Evolutionary conservation across 2,113 vertebrate species (phyloP).

Genomic region (Varanus salvator): DNA sequence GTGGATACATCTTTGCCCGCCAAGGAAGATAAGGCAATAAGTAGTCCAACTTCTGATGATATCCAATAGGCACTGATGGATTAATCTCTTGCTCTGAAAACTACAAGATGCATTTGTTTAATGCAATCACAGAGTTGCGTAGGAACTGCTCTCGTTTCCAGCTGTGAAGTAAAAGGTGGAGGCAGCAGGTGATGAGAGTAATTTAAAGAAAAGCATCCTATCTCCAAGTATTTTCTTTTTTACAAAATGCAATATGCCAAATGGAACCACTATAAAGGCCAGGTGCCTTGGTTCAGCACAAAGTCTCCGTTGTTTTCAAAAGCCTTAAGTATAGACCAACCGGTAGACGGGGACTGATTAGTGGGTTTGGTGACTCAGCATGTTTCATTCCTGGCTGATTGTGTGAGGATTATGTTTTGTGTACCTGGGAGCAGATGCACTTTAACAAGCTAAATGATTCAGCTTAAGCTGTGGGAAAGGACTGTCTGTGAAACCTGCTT

Average conservation of each 20-base stretch:
- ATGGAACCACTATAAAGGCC: conserved; percentile 18
- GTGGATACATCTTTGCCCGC: background rate
- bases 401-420: conserved; percentile 47
- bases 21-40: background rate
- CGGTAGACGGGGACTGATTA: conserved; percentile 55
- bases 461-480: conserved; percentile 43
- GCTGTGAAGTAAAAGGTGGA: background rate
- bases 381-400: conserved; percentile 41
- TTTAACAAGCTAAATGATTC: conserved; percentile 41
- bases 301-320: conserved; percentile 29
- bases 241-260: background rate
- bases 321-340: conserved; percentile 27
- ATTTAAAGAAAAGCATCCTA: background rate
- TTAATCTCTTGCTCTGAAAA: background rate
- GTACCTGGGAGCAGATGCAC: conserved; percentile 38
- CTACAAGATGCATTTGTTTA: background rate
- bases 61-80: background rate
- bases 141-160: background rate
- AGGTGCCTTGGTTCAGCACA: conserved; percentile 9
- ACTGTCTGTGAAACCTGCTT: conserved; percentile 7
- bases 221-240: background rate
- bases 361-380: conserved; percentile 53
- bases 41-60: background rate
- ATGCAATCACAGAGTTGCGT: accelerated
- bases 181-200: background rate